Percentiles rank a stretch among this genome's conserved stretches.
phyloP scores from a whole-genome alignment of 2,797 vertebrate species.

The Paratrypauchen microcephalus region DNA sequence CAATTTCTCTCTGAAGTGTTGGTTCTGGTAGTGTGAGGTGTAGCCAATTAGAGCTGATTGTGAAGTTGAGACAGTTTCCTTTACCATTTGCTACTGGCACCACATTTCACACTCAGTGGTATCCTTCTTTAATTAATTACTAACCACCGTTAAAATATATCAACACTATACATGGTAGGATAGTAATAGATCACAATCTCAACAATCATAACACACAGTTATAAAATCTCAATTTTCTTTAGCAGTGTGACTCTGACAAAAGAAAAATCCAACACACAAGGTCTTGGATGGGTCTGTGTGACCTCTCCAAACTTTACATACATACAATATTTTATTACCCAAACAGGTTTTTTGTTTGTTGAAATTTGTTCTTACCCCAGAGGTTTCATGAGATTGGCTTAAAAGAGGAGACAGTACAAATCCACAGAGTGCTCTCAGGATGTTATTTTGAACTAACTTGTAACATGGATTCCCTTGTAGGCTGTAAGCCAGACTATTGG shows the following conservation, averaged over 20 bases:
- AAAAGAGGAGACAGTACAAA: background rate
- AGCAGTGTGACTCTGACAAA: background rate
- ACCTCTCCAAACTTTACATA: background rate
- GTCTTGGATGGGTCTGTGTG: background rate
- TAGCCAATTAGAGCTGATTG: conserved; percentile 59
- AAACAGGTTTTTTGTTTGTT: background rate
- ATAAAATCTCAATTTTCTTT: background rate
- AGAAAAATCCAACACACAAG: background rate
- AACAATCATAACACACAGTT: too few relatives aligned
- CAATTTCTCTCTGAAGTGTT: conserved; percentile 52
- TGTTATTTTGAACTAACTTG: conserved; percentile 16
- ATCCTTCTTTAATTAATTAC: background rate
- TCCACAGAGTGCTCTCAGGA: background rate
- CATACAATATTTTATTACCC: background rate
- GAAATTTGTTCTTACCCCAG: background rate
- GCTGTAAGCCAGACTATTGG: conserved; percentile 24
- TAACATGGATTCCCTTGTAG: conserved; percentile 17
- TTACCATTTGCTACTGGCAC: conserved; percentile 22
- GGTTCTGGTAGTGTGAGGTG: conserved; percentile 54
- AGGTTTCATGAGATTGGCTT: background rate
- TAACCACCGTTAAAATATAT: background rate
- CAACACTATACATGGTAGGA: background rate
- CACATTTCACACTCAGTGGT: background rate
- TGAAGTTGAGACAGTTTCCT: conserved; percentile 44
- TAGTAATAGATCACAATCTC: background rate